Conservation (phyloP, 2,797 vertebrate species). For the Dendrocincla tyrannina region DNA sequence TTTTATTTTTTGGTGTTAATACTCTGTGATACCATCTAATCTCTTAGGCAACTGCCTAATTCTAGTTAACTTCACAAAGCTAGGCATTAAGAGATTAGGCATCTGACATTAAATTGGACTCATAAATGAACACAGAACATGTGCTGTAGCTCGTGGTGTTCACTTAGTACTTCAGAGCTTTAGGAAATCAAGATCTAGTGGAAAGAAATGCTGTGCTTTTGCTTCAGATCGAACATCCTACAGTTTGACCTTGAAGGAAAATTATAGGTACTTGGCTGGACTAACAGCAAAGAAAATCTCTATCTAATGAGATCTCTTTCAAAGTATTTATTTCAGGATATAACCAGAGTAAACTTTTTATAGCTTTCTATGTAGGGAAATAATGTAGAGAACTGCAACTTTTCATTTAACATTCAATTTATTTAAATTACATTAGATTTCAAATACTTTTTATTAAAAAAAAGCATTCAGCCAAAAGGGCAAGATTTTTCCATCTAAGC, state of each 20-base stretch:
- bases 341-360: not conserved
- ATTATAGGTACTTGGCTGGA: not conserved
- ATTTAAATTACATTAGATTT: not conserved
- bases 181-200: not conserved
- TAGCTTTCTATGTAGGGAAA: not conserved
- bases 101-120: conserved; percentile 15
- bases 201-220: not conserved
- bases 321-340: conserved; percentile 12
- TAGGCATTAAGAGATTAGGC: not conserved
- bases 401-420: not conserved
- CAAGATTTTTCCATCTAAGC: not conserved
- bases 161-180: not conserved
- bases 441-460: not conserved
- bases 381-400: not conserved
- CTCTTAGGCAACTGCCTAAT: not conserved
- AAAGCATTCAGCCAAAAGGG: not conserved
- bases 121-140: not conserved
- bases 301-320: conserved; percentile 12
- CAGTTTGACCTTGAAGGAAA: conserved; percentile 26
- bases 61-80: conserved; percentile 2
- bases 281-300: not conserved
- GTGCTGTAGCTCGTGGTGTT: not conserved
- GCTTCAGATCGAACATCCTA: not conserved
- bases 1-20: not conserved
- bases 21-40: conserved; percentile 26